Conservation (phyloP, 2,113 vertebrate genomes). For the Cephalopterus ornatus region DNA sequence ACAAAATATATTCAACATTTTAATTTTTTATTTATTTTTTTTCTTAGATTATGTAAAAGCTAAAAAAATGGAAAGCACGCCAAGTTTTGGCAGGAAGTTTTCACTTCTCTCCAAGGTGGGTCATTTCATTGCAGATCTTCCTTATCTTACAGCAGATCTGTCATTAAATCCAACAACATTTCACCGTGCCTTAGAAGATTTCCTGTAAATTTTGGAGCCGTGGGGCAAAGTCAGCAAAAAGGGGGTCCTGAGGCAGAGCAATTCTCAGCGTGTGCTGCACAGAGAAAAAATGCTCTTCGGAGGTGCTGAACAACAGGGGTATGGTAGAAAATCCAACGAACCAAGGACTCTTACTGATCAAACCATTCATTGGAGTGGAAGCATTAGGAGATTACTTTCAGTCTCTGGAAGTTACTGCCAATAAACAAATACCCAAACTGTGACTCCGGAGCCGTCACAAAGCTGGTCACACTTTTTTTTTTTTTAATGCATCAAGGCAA, state of each 20-base stretch:
- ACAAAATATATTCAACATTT: background rate
- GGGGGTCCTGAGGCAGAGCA: rapidly evolving
- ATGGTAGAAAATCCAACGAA: background rate
- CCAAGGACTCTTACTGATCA: background rate
- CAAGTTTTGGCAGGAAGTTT: background rate
- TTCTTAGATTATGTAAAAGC: background rate
- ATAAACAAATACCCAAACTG: background rate
- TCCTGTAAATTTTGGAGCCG: background rate
- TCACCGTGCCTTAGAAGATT: background rate
- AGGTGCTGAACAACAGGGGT: background rate
- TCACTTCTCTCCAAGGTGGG: background rate
- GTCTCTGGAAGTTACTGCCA: background rate
- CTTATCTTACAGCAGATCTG: background rate
- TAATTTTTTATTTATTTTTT: background rate
- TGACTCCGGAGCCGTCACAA: background rate
- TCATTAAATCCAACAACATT: background rate
- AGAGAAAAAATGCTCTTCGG: background rate
- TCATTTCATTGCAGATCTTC: too few species aligned
- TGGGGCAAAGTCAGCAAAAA: background rate
- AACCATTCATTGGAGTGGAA: background rate
- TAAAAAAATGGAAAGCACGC: background rate
- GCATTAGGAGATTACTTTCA: background rate
- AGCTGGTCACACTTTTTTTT: background rate
- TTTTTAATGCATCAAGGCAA: background rate
- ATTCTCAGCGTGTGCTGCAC: background rate